These are phyloP conservation scores for Sebastolobus altivelis DNA, from an alignment of 2,797 vertebrate species.

Conservation along the genomic window DNA sequence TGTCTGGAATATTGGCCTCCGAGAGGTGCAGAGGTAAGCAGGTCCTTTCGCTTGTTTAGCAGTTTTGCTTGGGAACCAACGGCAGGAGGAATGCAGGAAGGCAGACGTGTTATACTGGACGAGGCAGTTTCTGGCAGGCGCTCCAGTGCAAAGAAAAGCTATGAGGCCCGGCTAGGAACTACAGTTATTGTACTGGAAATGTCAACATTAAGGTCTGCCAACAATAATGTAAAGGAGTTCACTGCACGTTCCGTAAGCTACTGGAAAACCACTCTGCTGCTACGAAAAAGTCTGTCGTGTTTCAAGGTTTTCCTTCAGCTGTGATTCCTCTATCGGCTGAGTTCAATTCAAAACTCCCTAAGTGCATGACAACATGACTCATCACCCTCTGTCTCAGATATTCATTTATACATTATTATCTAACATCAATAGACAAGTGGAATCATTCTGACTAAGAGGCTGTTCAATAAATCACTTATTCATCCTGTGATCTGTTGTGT, in stretches of 20 bases:
- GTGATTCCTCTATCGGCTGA: not conserved
- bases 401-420: not conserved
- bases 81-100: conserved; percentile 70
- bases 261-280: conserved; percentile 6
- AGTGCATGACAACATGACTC: not conserved
- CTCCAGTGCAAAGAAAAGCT: conserved; percentile 51
- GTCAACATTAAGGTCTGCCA: conserved; percentile 68
- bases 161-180: conserved; percentile 50
- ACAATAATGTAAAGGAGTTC: conserved; percentile 56
- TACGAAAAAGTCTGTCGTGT: not conserved
- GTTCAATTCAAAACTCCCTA: not conserved
- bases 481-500: conserved; percentile 52
- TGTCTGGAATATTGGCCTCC: conserved; percentile 58
- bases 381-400: not conserved
- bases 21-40: conserved; percentile 66
- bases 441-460: conserved; percentile 6
- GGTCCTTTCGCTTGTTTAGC: conserved; percentile 67
- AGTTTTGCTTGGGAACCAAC: conserved; percentile 67
- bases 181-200: conserved; percentile 65
- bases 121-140: conserved; percentile 59
- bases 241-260: conserved; percentile 29
- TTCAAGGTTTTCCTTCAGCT: not conserved
- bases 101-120: conserved; percentile 67
- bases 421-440: conserved; percentile 14
- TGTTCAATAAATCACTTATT: conserved; percentile 39